phyloP scores from a whole-genome alignment of 2,888 invertebrate species.

The Apotomis capreana region DNA sequence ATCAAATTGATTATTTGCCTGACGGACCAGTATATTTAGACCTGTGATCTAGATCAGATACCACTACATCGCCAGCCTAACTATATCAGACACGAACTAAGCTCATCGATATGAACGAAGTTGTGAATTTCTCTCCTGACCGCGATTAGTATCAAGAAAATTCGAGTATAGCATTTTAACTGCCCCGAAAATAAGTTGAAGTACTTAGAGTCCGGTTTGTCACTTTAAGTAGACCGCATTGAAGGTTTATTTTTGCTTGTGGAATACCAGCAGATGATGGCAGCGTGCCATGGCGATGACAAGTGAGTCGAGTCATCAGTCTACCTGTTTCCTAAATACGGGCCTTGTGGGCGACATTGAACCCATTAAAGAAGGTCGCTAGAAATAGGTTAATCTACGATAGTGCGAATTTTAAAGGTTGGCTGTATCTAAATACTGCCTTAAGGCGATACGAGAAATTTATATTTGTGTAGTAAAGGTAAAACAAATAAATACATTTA shows the following conservation, averaged over 20 bases:
- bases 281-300: conserved; percentile 39
- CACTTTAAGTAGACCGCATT: conserved; percentile 2
- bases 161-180: conserved; percentile 22
- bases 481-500: too few relatives aligned
- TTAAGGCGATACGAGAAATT: too few relatives aligned
- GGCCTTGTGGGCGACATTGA: conserved; percentile 64
- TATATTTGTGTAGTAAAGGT: too few relatives aligned
- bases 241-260: conserved; percentile 13
- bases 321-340: conserved; percentile 57
- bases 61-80: too few relatives aligned
- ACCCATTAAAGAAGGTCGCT: conserved; percentile 50
- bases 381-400: conserved; percentile 30
- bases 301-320: conserved; percentile 42
- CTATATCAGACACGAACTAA: too few relatives aligned
- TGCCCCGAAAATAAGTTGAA: conserved; percentile 26
- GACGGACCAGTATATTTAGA: too few relatives aligned
- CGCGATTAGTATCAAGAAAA: conserved; percentile 17
- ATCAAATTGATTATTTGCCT: too few relatives aligned
- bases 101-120: too few relatives aligned
- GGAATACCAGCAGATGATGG: conserved; percentile 31
- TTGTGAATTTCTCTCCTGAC: background rate
- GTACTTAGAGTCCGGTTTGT: background rate
- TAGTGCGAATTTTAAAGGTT: background rate
- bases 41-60: too few relatives aligned
- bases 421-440: too few relatives aligned